Evolutionary conservation across 2,797 vertebrate species (phyloP), one percentile per base, ranked within the genome.

Genomic region (Artibeus lituratus): DNA sequence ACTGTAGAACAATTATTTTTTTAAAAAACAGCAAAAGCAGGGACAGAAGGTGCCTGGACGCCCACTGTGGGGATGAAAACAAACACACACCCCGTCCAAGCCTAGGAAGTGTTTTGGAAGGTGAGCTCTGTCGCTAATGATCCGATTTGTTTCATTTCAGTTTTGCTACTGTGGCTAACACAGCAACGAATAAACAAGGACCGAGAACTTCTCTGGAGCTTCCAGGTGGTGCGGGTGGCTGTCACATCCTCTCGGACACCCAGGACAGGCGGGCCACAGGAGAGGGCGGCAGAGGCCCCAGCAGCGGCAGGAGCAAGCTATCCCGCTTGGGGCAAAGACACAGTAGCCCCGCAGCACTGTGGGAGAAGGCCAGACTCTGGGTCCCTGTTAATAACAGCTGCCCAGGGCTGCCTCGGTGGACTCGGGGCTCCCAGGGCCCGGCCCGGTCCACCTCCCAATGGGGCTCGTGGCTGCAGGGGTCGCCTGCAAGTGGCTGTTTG

Each of bases 341-440:
- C 0, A 0, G n/a, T 4, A 32, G 35, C 29, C 22, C 22, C 0
- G 2, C 55, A 37, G 22, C 0, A 0, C 37, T 12, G 7, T 24
- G 0, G 8, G 5, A 6, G 26, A 22, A 42, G 47, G 37, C 65
- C 19, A 18, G 44, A 24, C 19, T 24, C 0, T 0, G 15, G 9
- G 8, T 6, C 0, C 8, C 44, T 26, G 5, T 15, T 8, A 4
- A 59, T 4, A 37, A 18, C 8, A 0, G 8, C 26, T 3, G 3
- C 35, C 19, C 78, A 14, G 19, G 10, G 22, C 21, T 0, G 5
- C n/a, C 78, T 55, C 22, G 0, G 3, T 0, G 3, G 62, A 39
- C 32, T 10, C 24, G 12, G 26, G 51, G 29, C 53, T 59, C 44
- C 44, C 4, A 18, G 24, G 7, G 35, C 3, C 9, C 26, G 3